A percentile compares a stretch with the other conserved stretches of the same genome.
phyloP scores from a whole-genome alignment of 2,888 invertebrate genomes.

The Apodemia duryi region DNA sequence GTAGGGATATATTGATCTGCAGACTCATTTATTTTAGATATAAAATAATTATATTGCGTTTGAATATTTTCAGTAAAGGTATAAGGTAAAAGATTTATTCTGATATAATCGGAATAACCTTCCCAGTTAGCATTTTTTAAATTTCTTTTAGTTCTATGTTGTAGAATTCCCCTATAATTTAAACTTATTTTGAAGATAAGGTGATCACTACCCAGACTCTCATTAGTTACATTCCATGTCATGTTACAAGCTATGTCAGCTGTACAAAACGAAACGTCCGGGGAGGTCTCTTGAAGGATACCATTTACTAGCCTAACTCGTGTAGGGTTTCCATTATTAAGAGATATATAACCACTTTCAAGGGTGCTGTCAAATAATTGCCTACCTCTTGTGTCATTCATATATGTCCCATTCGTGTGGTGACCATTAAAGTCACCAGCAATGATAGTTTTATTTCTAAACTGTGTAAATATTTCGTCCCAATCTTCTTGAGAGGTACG shows the following conservation, averaged over 20 bases:
- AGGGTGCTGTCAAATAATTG: not conserved
- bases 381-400: too few species aligned
- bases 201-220: not conserved
- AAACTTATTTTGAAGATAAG: not conserved
- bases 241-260: too few species aligned
- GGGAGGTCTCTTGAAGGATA: not conserved
- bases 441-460: not conserved
- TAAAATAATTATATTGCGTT: too few species aligned
- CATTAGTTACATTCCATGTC: too few species aligned
- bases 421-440: slow-evolving; percentile 20
- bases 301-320: not conserved
- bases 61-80: too few species aligned
- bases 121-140: not conserved
- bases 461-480: not conserved
- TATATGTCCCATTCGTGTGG: slow-evolving; percentile 19
- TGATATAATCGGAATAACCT: too few species aligned
- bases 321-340: slow-evolving; percentile 10
- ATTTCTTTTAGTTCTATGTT: too few species aligned
- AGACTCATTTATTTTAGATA: not conserved
- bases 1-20: not conserved
- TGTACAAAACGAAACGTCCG: too few species aligned
- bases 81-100: too few species aligned
- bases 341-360: slow-evolving; percentile 9
- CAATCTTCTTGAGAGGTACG: not conserved
- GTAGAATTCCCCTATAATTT: not conserved